Evolutionary conservation across 2,888 invertebrate species (phyloP).

Genomic region (Neria commutata): DNA sequence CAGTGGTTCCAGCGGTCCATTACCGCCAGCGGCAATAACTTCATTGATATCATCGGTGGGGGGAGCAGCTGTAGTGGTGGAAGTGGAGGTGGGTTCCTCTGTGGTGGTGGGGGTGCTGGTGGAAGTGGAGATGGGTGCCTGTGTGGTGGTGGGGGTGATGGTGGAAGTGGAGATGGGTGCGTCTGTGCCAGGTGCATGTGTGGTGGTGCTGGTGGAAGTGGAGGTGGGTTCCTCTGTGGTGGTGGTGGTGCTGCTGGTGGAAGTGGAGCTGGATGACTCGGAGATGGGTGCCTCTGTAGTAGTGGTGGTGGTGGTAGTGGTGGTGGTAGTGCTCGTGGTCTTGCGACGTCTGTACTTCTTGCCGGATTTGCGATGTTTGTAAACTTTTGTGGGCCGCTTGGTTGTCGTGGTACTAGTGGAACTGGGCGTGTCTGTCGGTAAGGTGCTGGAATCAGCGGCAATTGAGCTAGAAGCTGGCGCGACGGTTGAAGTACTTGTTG

Average conservation of each 20-base stretch:
- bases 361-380: background rate
- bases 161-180: background rate
- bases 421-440: background rate
- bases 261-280: background rate
- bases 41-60: slow-evolving; percentile 2
- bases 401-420: background rate
- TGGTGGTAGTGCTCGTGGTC: background rate
- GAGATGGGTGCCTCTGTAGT: slow-evolving; percentile 7
- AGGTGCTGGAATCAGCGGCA: background rate
- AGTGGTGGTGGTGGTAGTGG: background rate
- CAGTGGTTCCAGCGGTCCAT: slow-evolving; percentile 35
- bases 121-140: background rate
- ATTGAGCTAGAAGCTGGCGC: background rate
- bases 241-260: background rate
- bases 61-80: background rate
- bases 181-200: background rate
- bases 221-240: background rate
- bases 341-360: background rate
- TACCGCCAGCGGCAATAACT: slow-evolving; percentile 14
- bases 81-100: background rate
- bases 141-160: background rate
- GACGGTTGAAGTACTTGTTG: slow-evolving; percentile 13
- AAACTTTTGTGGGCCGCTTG: background rate
- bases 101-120: background rate
- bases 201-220: background rate